Evolutionary conservation across 2,888 invertebrate genomes (phyloP), one percentile per base, ranked within the genome.

Genomic region (Leucophora obtusa): DNA sequence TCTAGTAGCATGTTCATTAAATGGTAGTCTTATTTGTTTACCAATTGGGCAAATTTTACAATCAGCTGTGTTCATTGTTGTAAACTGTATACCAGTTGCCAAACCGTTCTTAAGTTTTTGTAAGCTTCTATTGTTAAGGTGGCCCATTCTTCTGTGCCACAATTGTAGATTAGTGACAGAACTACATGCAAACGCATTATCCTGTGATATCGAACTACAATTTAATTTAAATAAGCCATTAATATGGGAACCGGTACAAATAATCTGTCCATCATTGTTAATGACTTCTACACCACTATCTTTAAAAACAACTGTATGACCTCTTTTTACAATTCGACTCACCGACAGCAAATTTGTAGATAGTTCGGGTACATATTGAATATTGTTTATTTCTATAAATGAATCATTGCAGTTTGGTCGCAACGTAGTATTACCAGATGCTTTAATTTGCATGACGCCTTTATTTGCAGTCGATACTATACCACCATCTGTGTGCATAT

Each of bases 1-100:
- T 62, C 82, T 78, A 5, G 72, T 77, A 17, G 72, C 79, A 7
- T 33, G 38, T 43, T 80, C 78, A 15, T 77, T 68, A 62, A 85
- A 86, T 6, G 85, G 82, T 50, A 68, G n/a, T 58, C 84, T 24
- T 24, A 24, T 24, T 24, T 24, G 24, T 24, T 24, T 24, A 24
- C 24, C 24, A 24, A 24, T 24, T 24, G 24, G 24, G n/a, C 84
- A 82, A 62, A 63, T 69, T n/a, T n/a, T n/a, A n/a, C n/a, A n/a
- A n/a, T n/a, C n/a, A n/a, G n/a, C n/a, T 71, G 21, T 81, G 71
- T 2, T 75, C 17, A 47, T 81, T n/a, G 60, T 21, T 10, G 58
- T 2, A 51, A 78, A 78, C 2, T 66, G 15, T 7, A 79, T 75
- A 10, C 74, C 78, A 51, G 43, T 77, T 50, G 62, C 66, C 28